Evolutionary conservation across 2,113 vertebrate species (phyloP).

Genomic region (Chaenogobius annularis): DNA sequence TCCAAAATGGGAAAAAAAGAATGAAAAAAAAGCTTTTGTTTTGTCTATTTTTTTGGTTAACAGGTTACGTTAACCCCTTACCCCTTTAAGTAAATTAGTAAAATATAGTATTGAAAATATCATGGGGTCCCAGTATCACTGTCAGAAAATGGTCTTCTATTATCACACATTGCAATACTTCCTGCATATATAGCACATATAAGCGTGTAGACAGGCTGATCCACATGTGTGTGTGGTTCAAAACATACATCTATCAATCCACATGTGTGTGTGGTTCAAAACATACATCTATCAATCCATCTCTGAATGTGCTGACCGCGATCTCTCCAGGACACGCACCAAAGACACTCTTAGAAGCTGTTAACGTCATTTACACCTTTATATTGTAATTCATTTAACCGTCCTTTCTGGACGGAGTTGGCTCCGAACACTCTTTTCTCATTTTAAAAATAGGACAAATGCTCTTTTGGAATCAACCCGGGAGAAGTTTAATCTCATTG

Average conservation of each 20-base stretch:
- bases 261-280: slow-evolving; percentile 23
- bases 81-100: background rate
- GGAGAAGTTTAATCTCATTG: slow-evolving; percentile 71
- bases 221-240: slow-evolving; percentile 7
- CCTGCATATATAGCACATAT: slow-evolving; percentile 3
- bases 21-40: no score
- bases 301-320: slow-evolving; percentile 61
- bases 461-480: slow-evolving; percentile 61
- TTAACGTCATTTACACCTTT: slow-evolving; percentile 60
- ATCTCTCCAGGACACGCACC: slow-evolving; percentile 39
- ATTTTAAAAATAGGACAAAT: slow-evolving; percentile 74
- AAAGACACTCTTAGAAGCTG: slow-evolving; percentile 51
- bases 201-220: slow-evolving; percentile 19
- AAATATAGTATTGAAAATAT: background rate
- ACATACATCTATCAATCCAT: slow-evolving; percentile 47
- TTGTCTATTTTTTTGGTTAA: no score
- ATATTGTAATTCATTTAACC: slow-evolving; percentile 69
- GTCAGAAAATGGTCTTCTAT: background rate
- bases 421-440: slow-evolving; percentile 39
- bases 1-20: no score
- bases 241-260: slow-evolving; percentile 43
- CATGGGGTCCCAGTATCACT: background rate
- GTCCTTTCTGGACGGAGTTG: slow-evolving; percentile 52
- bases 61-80: no score
- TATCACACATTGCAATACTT: background rate